These are phyloP conservation scores for Sthenelais limicola DNA, from an alignment of 2,888 invertebrate species.

Conservation along the genomic window DNA sequence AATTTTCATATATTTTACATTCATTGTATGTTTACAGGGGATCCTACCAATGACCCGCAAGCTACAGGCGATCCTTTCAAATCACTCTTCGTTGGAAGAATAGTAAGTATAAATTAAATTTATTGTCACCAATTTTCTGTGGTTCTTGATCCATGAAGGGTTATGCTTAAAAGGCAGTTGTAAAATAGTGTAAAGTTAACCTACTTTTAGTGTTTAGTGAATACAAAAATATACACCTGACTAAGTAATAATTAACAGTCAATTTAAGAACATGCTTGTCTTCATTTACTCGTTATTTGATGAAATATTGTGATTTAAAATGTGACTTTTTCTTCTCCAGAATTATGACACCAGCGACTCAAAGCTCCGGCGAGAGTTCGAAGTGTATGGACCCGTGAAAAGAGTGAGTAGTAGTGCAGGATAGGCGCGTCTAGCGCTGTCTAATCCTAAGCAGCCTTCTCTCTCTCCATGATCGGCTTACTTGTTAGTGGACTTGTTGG, in stretches of 20 bases:
- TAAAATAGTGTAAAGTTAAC: too few species aligned
- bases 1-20: too few species aligned
- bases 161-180: too few species aligned
- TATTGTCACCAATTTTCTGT: neutral
- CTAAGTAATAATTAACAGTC: neutral
- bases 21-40: too few species aligned
- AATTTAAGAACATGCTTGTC: neutral
- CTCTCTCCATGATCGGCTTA: too few species aligned
- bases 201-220: too few species aligned
- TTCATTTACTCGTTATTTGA: neutral
- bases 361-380: slow-evolving; percentile 96
- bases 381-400: slow-evolving; percentile 97
- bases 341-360: slow-evolving; percentile 99
- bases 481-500: too few species aligned
- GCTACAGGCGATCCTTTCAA: slow-evolving; percentile 96
- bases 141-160: too few species aligned
- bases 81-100: slow-evolving; percentile 95
- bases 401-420: slow-evolving; percentile 83
- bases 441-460: too few species aligned
- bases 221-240: too few species aligned
- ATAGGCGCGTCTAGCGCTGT: too few species aligned
- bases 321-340: slow-evolving; percentile 74
- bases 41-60: slow-evolving; percentile 84
- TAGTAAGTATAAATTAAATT: slow-evolving; percentile 79
- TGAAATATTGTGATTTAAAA: neutral